Percentiles rank a stretch among this genome's conserved stretches.
phyloP scores from a whole-genome alignment of 2,113 vertebrate genomes.

The Dolichotis patagonum region DNA sequence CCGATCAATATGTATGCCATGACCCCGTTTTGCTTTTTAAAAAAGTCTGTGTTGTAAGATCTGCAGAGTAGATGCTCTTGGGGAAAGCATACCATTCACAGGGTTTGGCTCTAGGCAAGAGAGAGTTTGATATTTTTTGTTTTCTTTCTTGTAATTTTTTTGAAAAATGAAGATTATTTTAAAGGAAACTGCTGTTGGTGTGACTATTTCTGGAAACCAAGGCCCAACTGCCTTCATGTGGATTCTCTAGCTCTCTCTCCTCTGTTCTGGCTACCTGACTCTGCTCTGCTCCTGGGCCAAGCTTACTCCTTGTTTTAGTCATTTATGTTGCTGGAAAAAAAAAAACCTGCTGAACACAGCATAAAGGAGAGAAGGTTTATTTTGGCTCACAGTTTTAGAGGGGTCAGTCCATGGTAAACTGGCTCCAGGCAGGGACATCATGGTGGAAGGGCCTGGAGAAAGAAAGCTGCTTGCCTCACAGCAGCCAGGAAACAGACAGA shows the following conservation, averaged over 20 bases:
- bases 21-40: slow-evolving; percentile 35
- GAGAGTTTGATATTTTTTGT: neutral
- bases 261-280: neutral
- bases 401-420: neutral
- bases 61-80: neutral
- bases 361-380: neutral
- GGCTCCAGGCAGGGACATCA: neutral
- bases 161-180: neutral
- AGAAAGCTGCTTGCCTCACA: neutral
- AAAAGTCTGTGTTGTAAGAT: neutral
- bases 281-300: neutral
- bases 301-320: neutral
- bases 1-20: slow-evolving; percentile 21
- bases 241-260: neutral
- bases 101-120: neutral
- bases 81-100: neutral
- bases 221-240: neutral
- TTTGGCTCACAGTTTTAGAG: neutral
- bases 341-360: neutral
- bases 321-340: neutral
- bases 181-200: neutral
- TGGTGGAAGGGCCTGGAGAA: neutral
- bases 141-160: slow-evolving; percentile 7
- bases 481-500: neutral
- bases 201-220: neutral